Conservation (phyloP, 2,113 vertebrate genomes). For the Syngnathus scovelli region DNA sequence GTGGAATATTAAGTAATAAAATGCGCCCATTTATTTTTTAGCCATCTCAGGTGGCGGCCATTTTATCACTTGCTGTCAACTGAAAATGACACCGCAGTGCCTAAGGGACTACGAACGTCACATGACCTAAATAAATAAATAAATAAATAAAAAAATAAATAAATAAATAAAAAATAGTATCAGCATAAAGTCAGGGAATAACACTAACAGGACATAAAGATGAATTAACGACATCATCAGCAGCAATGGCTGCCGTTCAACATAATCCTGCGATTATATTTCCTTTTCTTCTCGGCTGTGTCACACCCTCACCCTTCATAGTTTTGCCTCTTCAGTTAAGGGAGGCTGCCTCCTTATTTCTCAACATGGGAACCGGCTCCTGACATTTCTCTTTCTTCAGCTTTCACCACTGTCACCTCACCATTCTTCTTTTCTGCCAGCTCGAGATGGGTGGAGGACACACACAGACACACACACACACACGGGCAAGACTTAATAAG, state of each 20-base stretch:
- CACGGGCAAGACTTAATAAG: conserved; percentile 56
- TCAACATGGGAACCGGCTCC: conserved; percentile 47
- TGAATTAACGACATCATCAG: background rate
- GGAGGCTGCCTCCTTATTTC: conserved; percentile 25
- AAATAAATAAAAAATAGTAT: too few relatives aligned
- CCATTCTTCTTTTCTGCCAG: conserved; percentile 39
- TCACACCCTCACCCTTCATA: conserved; percentile 46
- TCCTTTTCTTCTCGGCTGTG: conserved; percentile 20
- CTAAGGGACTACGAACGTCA: too few relatives aligned
- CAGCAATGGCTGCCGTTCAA: conserved; percentile 7
- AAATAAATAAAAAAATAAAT: too few relatives aligned
- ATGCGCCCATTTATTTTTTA: too few relatives aligned
- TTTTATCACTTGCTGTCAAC: too few relatives aligned
- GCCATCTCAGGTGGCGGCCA: too few relatives aligned
- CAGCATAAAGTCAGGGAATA: background rate
- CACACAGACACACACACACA: conserved; percentile 23
- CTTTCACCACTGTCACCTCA: conserved; percentile 27
- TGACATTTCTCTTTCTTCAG: conserved; percentile 42
- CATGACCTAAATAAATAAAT: too few relatives aligned
- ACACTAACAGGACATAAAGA: background rate
- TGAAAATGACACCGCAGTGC: too few relatives aligned
- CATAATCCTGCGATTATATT: conserved; percentile 11
- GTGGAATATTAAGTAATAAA: too few relatives aligned
- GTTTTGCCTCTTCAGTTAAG: conserved; percentile 36
- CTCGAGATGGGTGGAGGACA: conserved; percentile 33